These are phyloP conservation scores for Hylomyscus alleni DNA, from an alignment of 2,797 vertebrate genomes.

Conservation along the genomic window DNA sequence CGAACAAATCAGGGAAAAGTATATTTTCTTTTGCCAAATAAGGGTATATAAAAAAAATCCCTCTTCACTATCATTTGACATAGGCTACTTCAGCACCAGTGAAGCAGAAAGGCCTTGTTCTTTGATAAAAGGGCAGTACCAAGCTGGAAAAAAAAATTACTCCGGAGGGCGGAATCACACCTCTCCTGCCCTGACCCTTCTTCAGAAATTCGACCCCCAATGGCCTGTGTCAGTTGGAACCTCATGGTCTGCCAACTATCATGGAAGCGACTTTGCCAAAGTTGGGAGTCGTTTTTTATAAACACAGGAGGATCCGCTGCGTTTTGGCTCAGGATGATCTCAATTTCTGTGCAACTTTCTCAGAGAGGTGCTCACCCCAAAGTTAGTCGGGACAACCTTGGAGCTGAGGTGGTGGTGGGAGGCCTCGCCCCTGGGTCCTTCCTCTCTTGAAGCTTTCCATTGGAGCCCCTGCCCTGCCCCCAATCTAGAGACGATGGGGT, in stretches of 20 bases:
- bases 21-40: slow-evolving; percentile 60
- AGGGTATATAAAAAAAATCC: not conserved
- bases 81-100: slow-evolving; percentile 50
- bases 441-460: not conserved
- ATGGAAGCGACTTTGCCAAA: slow-evolving; percentile 5
- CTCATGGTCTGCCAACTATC: not conserved
- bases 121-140: slow-evolving; percentile 61
- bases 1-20: not conserved
- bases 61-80: slow-evolving; percentile 25
- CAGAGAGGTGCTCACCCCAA: not conserved
- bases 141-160: not conserved
- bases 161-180: not conserved
- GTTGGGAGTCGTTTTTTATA: not conserved
- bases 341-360: not conserved
- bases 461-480: not conserved
- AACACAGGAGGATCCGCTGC: not conserved
- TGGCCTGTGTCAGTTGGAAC: not conserved
- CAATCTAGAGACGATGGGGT: not conserved
- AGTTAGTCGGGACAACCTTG: not conserved
- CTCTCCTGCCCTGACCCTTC: not conserved
- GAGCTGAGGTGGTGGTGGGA: not conserved
- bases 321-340: not conserved
- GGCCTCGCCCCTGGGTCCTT: not conserved
- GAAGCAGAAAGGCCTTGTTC: slow-evolving; percentile 41
- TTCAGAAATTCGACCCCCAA: not conserved